These are phyloP conservation scores for Trachymyrmex septentrionalis DNA, from an alignment of 1,140 invertebrate species.

Conservation along the genomic window DNA sequence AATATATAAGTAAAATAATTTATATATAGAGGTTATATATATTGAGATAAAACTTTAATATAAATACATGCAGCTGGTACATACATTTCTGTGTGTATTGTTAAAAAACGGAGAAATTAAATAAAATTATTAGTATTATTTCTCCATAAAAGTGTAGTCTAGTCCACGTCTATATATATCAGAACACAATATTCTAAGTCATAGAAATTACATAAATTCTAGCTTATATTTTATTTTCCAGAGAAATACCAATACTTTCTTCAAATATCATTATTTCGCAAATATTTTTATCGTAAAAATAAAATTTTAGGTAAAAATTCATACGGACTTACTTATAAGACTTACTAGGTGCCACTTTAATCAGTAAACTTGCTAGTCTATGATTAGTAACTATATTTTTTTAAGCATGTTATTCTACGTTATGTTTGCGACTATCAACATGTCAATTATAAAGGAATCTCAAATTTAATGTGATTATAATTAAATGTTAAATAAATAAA, in stretches of 20 bases:
- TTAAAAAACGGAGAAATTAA: slow-evolving; percentile 36
- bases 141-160: slow-evolving; percentile 66
- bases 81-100: slow-evolving; percentile 23
- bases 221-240: slow-evolving; percentile 61
- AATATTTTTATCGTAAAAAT: slow-evolving; percentile 5
- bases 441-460: slow-evolving; percentile 76
- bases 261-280: slow-evolving; percentile 34
- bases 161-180: slow-evolving; percentile 59
- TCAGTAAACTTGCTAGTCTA: slow-evolving; percentile 76
- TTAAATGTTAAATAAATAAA: slow-evolving; percentile 79
- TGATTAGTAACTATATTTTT: slow-evolving; percentile 77
- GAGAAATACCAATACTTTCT: slow-evolving; percentile 41
- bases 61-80: slow-evolving; percentile 54
- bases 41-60: slow-evolving; percentile 53
- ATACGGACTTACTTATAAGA: slow-evolving; percentile 48
- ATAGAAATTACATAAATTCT: slow-evolving; percentile 61
- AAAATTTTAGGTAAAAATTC: slow-evolving; percentile 44
- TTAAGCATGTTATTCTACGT: slow-evolving; percentile 71
- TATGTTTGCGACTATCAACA: slow-evolving; percentile 76
- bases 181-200: slow-evolving; percentile 63
- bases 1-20: slow-evolving; percentile 38
- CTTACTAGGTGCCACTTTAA: slow-evolving; percentile 71
- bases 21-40: slow-evolving; percentile 29
- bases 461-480: slow-evolving; percentile 77
- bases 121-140: slow-evolving; percentile 47